Evolutionary conservation across 1,140 invertebrate species (phyloP).

Genomic region (Scaptomyza montana): DNA sequence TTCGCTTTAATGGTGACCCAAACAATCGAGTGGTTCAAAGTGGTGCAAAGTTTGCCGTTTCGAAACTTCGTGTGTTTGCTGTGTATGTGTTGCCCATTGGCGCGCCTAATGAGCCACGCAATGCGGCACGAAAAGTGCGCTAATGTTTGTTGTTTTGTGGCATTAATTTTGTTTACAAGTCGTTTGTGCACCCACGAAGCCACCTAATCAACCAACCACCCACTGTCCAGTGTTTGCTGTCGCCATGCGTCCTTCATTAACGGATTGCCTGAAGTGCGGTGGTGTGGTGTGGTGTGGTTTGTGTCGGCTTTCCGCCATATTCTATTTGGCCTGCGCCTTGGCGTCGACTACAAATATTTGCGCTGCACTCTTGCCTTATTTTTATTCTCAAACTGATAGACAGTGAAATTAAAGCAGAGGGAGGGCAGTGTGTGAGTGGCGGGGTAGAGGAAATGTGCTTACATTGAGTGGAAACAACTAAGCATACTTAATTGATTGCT

Average conservation of each 20-base stretch:
- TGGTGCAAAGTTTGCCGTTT: not conserved
- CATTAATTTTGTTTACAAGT: slow-evolving; percentile 82
- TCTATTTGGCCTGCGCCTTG: slow-evolving; percentile 43
- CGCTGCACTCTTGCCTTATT: slow-evolving; percentile 58
- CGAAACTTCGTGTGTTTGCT: not conserved
- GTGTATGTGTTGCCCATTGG: not conserved
- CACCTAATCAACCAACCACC: not conserved
- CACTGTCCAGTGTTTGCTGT: slow-evolving; percentile 19
- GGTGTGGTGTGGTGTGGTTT: not conserved
- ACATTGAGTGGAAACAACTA: slow-evolving; percentile 34
- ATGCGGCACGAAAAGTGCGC: slow-evolving; percentile 70
- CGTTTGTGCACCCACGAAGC: slow-evolving; percentile 52
- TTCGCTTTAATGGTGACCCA: slow-evolving; percentile 69
- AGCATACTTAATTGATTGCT: slow-evolving; percentile 77
- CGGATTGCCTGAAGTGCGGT: slow-evolving; percentile 22
- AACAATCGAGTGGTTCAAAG: not conserved
- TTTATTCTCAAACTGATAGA: slow-evolving; percentile 45
- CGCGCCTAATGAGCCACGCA: slow-evolving; percentile 71
- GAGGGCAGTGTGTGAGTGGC: not conserved
- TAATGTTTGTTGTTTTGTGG: slow-evolving; percentile 77
- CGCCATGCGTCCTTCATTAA: slow-evolving; percentile 60
- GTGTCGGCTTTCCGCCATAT: not conserved
- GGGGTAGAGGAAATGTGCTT: slow-evolving; percentile 9
- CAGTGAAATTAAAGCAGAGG: not conserved
- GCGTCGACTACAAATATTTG: slow-evolving; percentile 67